phyloP scores from a whole-genome alignment of 2,113 vertebrate species.

The Butorides virescens region DNA sequence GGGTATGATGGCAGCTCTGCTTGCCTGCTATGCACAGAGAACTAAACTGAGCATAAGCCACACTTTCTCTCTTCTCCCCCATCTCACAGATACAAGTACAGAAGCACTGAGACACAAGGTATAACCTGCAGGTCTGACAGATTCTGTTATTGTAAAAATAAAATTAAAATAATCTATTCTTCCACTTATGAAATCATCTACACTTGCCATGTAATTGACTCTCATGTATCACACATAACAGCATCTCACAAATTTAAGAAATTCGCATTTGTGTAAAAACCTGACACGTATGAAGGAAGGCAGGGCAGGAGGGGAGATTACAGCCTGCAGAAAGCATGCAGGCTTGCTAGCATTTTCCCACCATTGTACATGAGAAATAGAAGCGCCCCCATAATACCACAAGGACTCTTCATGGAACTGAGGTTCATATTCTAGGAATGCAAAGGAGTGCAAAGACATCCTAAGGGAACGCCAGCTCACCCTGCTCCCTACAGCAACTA shows the following conservation, averaged over 20 bases:
- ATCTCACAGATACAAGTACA: accelerated
- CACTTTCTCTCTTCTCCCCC: not conserved
- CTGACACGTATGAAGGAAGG: not conserved
- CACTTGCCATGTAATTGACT: not conserved
- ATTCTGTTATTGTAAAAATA: not conserved
- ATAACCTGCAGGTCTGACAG: not conserved
- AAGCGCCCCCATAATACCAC: not conserved
- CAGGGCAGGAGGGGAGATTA: too few relatives aligned
- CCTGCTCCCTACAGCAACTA: not conserved
- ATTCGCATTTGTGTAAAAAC: not conserved
- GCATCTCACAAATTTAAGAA: not conserved
- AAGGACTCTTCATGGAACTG: not conserved
- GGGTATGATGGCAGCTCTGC: not conserved
- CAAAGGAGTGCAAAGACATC: not conserved
- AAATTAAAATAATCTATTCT: not conserved
- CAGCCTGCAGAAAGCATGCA: not conserved
- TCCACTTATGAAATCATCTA: not conserved
- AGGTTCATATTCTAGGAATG: not conserved
- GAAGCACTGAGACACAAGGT: not conserved
- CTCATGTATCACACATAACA: not conserved
- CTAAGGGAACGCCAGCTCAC: not conserved
- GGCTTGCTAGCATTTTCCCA: not conserved
- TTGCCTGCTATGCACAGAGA: not conserved
- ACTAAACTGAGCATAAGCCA: not conserved
- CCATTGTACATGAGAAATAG: not conserved